phyloP scores from a whole-genome alignment of 2,797 vertebrate genomes.

The Acrocephalus scirpaceus region DNA sequence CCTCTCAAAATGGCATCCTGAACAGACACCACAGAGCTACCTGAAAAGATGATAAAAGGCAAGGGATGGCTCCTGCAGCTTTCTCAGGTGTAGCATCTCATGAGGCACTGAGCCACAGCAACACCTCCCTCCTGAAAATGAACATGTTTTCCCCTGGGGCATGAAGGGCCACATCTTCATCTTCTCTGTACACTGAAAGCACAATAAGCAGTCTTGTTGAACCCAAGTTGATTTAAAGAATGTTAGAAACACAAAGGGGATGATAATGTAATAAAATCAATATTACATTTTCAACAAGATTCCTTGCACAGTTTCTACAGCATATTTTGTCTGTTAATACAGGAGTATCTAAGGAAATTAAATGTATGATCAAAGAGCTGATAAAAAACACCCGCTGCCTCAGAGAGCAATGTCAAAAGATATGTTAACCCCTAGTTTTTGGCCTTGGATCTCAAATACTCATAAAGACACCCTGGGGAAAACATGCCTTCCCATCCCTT shows the following conservation, averaged over 20 bases:
- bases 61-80: background rate
- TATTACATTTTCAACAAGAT: background rate
- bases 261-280: background rate
- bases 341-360: background rate
- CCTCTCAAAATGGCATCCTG: background rate
- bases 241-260: background rate
- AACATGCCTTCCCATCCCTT: background rate
- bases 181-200: background rate
- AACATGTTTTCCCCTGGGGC: background rate
- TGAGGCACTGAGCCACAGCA: background rate
- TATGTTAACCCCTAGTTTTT: background rate
- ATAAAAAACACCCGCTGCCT: background rate
- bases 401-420: background rate
- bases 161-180: background rate
- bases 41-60: background rate
- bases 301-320: background rate
- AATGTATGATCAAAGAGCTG: background rate
- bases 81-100: background rate
- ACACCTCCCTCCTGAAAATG: background rate
- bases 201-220: background rate
- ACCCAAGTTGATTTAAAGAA: background rate
- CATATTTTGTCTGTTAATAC: background rate
- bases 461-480: background rate
- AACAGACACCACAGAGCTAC: background rate
- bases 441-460: background rate